Base-by-base conservation (phyloP, 2,888 invertebrate species). In the Caenorhabditis virilis region DNA sequence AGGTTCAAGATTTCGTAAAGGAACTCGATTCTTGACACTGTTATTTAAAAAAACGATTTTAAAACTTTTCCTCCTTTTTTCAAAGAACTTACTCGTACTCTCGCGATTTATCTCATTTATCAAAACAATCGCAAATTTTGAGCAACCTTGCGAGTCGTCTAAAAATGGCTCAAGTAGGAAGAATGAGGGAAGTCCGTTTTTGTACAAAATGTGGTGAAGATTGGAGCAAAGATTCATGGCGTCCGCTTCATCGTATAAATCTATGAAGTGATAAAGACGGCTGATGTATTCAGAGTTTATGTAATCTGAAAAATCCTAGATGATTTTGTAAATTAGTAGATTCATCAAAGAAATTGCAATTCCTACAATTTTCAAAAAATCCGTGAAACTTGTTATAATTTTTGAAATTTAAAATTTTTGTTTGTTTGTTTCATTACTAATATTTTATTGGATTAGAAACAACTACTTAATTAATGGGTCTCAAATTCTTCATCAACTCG, bases 1-100 rank as follows among this genome's bases (percentile, higher is more conserved):
- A 51, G 39, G n/a, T 39, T 46, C n/a, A 63, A 54, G 16, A 70
- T 47, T 15, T 5, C 25, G 22, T 15, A 11, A 20, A 42, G 30
- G n/a, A n/a, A n/a, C n/a, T n/a, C n/a, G n/a, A n/a, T n/a, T n/a
- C n/a, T n/a, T n/a, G n/a, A n/a, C n/a, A n/a, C n/a, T n/a, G n/a
- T n/a, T n/a, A n/a, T n/a, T n/a, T n/a, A n/a, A n/a, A n/a, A n/a
- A n/a, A n/a, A n/a, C n/a, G n/a, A n/a, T n/a, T n/a, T n/a, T n/a
- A n/a, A n/a, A n/a, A n/a, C n/a, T n/a, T n/a, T n/a, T n/a, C n/a
- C n/a, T n/a, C n/a, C n/a, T n/a, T n/a, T n/a, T n/a, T n/a, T n/a
- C n/a, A n/a, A n/a, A n/a, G n/a, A n/a, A n/a, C 16, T 38, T 18
- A 68, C 68, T 53, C 50, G 62, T 56, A 25, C 58, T 65, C 30